Evolutionary conservation across 2,888 invertebrate species (phyloP).

Genomic region (Scelioninae gen. 2): DNA sequence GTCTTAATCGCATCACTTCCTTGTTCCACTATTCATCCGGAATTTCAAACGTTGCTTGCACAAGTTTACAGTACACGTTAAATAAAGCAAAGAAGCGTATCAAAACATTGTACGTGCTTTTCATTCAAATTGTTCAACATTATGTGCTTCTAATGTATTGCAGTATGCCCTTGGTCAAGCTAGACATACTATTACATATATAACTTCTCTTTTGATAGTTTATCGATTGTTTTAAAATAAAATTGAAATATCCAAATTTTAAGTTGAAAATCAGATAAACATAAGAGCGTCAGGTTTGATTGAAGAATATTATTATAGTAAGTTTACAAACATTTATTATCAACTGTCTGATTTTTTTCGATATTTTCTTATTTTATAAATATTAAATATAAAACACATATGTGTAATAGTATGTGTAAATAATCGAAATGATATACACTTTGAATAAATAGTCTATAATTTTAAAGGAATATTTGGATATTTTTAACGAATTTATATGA

Average conservation of each 20-base stretch:
- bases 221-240: conserved; percentile 10
- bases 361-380: no score
- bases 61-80: conserved; percentile 31
- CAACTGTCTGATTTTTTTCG: no score
- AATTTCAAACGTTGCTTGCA: conserved; percentile 15
- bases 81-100: conserved; percentile 34
- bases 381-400: no score
- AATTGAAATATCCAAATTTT: neutral
- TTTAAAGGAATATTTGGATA: no score
- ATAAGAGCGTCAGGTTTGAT: no score
- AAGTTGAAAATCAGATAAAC: no score
- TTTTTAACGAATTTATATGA: no score
- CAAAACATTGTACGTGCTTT: conserved; percentile 34
- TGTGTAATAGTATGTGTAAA: no score
- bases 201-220: conserved; percentile 25
- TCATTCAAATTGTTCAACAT: conserved; percentile 34
- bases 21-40: conserved; percentile 31
- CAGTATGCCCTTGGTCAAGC: conserved; percentile 31
- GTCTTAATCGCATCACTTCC: conserved; percentile 38
- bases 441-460: no score
- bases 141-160: conserved; percentile 34
- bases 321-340: no score
- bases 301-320: no score
- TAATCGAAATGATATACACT: no score
- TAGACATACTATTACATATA: conserved; percentile 20